Evolutionary conservation across 2,113 vertebrate species (phyloP), one percentile per base, ranked within the genome.

Genomic region (Onychorhynchus coronatus): DNA sequence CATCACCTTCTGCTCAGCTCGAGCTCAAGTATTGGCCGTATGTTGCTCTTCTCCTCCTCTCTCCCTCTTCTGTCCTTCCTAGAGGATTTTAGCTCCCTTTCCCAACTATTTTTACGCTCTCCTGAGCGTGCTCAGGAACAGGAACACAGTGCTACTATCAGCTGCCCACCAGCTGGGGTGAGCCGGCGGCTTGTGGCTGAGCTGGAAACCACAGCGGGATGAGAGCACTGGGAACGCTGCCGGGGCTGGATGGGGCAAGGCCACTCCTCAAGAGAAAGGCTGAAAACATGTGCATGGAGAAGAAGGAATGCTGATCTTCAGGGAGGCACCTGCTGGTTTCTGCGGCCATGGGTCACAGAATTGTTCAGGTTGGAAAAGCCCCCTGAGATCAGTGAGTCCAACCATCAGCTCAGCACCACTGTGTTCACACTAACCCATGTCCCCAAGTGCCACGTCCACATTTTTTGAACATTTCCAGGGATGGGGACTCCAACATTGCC

Each of bases 271-370:
- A 18, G 0, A 49, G 6, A 55, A 41, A 61, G 19, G 4, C 11
- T 19, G 8, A 9, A 30, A 66, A 24, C 0, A 3, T 1, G 2
- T 7, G 31, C 25, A 9, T 0, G 0, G 30, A 58, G 14, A 18
- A 44, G 20, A 1, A 91, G 39, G 31, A 70, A 71, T 6, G 14
- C 12, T 55, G 23, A 41, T 44, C 68, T 62, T 50, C 72, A 74
- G 17, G 63, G 42, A 79, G 21, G 16, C 19, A 33, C 37, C 18
- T 72, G 39, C 66, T 37, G 23, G 6, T 14, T 63, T 66, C 12
- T 14, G 14, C 8, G 27, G 39, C 33, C 42, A 39, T 0, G 0
- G 27, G 35, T 31, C 35, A 84, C 56, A 37, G 63, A 71, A 27
- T 7, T 19, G 7, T 27, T 31, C 33, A 63, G 35, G 63, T 0